Evolutionary conservation across 2,113 vertebrate species (phyloP), one percentile per base, ranked within the genome.

Genomic region (Hyperopisus bebe): DNA sequence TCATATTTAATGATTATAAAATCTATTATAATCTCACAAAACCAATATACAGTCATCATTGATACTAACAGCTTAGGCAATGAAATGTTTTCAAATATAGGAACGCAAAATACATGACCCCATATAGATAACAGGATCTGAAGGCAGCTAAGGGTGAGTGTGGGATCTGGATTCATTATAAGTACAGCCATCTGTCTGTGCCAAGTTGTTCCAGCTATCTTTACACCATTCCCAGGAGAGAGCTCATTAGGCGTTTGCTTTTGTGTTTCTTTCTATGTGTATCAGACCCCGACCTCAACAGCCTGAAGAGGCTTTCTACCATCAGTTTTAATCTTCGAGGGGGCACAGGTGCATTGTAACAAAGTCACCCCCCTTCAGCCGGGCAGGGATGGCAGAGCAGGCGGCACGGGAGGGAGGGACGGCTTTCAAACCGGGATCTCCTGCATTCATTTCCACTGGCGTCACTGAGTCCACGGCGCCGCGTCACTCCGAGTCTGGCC

Each of bases 401-500:
- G 8, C 17, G 9, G 62, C 15, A 24, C 46, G 5, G 24, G 24
- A 5, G 1, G 82, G 42, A 27, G 66, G 66, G 27, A 4, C 5
- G 1, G 70, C 13, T 50, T n/a, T n/a, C 83, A 10, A 85, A 39
- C 27, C 83, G 1, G 83, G 83, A n/a, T 86, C 44, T 48, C 83
- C 83, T 46, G 24, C 47, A 31, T 91, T 91, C 92, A 53, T 91
- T 92, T 88, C 89, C 88, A 91, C 92, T 89, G 93, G 95, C 92
- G 94, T 95, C 94, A 95, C 91, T 91, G 92, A 88, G 88, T 88
- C 83, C 66, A 66, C 90, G 89, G 88, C 89, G 19, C 88, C 88
- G 92, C 93, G 92, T 94, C 93, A 94, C 91, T 90, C 90, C 90
- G 88, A 91, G 92, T 91, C 91, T 85, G 58, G 90, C 86, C 84